Base-by-base conservation (phyloP, 2,113 vertebrate species). In the Abramis brama region DNA sequence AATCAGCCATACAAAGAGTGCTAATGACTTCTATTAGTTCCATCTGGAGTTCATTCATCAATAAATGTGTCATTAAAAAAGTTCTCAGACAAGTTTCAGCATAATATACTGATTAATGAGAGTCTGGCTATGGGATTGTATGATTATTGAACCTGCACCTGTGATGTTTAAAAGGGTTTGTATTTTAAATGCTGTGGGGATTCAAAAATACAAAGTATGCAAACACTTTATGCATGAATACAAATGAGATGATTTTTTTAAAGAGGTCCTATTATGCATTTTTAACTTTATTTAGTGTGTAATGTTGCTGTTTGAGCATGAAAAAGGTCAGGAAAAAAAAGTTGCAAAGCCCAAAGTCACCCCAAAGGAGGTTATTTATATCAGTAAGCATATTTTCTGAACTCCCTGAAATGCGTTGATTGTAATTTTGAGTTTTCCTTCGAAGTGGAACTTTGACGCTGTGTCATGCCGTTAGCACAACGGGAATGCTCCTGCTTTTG, bases 31-130 rank as follows among this genome's bases (percentile, higher is more conserved):
- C 13, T 43, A 75, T 15, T 75, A 75, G 43, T 50, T 75, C 73
- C 73, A 75, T 75, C 73, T 75, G 73, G 43, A 50, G 73, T 9
- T 17, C 73, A 75, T 75, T 50, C 12, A 75, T 75, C 73, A 75
- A 47, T 75, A 27, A 17, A 25, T 12, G 43, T 75, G 73, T 50
- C 12, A 50, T 75, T 50, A 50, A 47, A 45, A 75, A 6, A 25
- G n/a, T 75, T 75, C n/a, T 17, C 73, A 8, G 73, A 17, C 13
- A 17, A 8, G 43, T 75, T 75, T 50, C 13, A 23, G 6, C 39
- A 47, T 75, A 2, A 50, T 27, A 47, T 47, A 75, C 73, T 47
- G n/a, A 75, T 75, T 50, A 75, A 75, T 50, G 43, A 50, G 43
- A 74, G 43, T 27, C 43, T n/a, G 6, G 12, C 71, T 75, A 25